phyloP scores from a whole-genome alignment of 1,140 invertebrate species.

The Copidosoma floridanum region DNA sequence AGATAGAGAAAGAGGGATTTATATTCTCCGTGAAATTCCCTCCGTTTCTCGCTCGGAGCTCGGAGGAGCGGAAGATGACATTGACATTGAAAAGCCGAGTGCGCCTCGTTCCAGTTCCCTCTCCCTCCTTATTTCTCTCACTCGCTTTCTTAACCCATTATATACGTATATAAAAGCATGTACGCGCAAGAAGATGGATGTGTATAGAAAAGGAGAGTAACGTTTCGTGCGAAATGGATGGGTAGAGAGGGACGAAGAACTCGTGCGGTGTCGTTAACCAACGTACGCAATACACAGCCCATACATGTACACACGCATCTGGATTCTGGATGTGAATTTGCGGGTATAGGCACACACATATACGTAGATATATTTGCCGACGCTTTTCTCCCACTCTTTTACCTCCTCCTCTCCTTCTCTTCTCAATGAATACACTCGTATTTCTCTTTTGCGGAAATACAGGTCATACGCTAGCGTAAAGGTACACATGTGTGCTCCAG shows the following conservation, averaged over 20 bases:
- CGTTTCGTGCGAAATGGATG: not conserved
- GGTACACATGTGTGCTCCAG: too few species aligned
- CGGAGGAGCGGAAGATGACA: constrained; percentile 22
- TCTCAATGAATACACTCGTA: too few species aligned
- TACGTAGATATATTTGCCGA: too few species aligned
- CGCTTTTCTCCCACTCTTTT: too few species aligned
- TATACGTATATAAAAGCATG: not conserved
- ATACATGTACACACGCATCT: not conserved
- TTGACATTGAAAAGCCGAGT: constrained; percentile 27
- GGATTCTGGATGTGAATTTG: too few species aligned
- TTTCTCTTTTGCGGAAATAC: constrained; percentile 29
- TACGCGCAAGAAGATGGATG: not conserved
- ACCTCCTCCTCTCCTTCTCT: too few species aligned
- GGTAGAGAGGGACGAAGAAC: too few species aligned
- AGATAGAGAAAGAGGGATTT: not conserved
- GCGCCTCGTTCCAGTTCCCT: too few species aligned
- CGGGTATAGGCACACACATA: too few species aligned
- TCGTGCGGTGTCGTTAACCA: too few species aligned
- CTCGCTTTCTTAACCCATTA: too few species aligned
- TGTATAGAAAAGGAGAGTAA: not conserved
- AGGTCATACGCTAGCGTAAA: constrained; percentile 17
- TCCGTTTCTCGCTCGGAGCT: not conserved
- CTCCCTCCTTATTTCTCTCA: too few species aligned
- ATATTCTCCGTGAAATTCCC: constrained; percentile 18
- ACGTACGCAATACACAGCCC: not conserved